These are phyloP conservation scores for Drosophila diplacantha DNA, from an alignment of 2,888 invertebrate genomes.

Conservation along the genomic window DNA sequence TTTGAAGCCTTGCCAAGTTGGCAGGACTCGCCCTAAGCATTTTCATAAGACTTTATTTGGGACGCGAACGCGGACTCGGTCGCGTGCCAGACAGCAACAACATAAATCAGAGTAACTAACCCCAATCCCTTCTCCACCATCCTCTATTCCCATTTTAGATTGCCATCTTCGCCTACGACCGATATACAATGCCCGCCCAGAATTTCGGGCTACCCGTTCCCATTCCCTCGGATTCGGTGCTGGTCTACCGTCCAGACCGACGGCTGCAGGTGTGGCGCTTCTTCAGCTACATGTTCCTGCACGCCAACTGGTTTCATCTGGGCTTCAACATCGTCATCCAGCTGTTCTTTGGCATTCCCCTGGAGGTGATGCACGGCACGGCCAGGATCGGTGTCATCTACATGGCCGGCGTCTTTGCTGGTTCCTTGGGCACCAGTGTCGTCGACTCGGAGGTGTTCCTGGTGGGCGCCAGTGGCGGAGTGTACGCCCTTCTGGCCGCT, in stretches of 20 bases:
- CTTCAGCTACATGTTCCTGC: slow-evolving; percentile 95
- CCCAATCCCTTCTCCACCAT: background rate
- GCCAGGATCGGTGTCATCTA: slow-evolving; percentile 92
- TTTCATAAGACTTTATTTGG: slow-evolving; percentile 47
- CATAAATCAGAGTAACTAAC: slow-evolving; percentile 54
- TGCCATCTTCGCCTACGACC: slow-evolving; percentile 95
- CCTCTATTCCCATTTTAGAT: slow-evolving; percentile 81
- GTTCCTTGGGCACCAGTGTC: slow-evolving; percentile 89
- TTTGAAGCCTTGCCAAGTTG: slow-evolving; percentile 36
- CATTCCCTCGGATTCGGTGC: slow-evolving; percentile 95
- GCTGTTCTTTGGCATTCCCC: slow-evolving; percentile 92
- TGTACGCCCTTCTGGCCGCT: slow-evolving; percentile 96
- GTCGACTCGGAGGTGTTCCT: slow-evolving; percentile 96
- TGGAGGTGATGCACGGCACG: slow-evolving; percentile 98
- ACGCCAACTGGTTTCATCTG: slow-evolving; percentile 97
- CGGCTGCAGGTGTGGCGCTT: slow-evolving; percentile 95
- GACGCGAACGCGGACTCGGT: slow-evolving; percentile 38
- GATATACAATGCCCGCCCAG: slow-evolving; percentile 80
- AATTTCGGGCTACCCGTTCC: slow-evolving; percentile 91
- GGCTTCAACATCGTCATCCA: slow-evolving; percentile 97
- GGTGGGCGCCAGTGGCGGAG: slow-evolving; percentile 98
- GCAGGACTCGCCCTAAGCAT: slow-evolving; percentile 31
- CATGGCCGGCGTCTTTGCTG: slow-evolving; percentile 94
- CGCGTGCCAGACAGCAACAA: slow-evolving; percentile 57
- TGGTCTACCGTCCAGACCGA: slow-evolving; percentile 96